These are phyloP conservation scores for Leptinotarsa peninsularis DNA, from an alignment of 2,888 invertebrate species.

Conservation along the genomic window DNA sequence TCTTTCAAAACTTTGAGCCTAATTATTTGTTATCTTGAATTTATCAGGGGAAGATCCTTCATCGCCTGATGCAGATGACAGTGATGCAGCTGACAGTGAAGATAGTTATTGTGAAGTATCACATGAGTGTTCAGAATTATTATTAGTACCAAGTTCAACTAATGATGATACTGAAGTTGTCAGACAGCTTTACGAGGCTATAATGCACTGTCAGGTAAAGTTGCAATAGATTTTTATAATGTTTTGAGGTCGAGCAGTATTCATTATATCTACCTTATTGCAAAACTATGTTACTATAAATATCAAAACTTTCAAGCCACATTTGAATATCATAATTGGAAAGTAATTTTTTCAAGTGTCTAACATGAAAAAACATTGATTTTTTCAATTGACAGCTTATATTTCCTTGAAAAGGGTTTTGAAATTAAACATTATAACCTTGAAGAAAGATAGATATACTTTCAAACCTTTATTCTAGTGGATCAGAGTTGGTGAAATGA, in stretches of 20 bases:
- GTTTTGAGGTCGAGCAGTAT: no score
- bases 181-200: constrained; percentile 78
- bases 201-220: constrained; percentile 78
- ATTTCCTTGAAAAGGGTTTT: no score
- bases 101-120: constrained; percentile 67
- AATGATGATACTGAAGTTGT: constrained; percentile 70
- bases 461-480: no score
- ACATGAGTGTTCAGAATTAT: constrained; percentile 75
- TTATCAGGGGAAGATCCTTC: constrained; percentile 40
- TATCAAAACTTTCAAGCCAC: background rate
- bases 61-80: constrained; percentile 47
- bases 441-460: no score
- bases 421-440: no score
- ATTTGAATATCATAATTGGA: background rate
- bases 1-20: background rate
- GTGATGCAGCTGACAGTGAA: constrained; percentile 55
- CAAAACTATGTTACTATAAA: no score
- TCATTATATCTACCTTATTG: no score
- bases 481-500: no score
- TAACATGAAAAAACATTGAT: no score
- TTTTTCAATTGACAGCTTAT: no score
- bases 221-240: background rate
- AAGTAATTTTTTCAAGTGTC: no score
- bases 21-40: background rate
- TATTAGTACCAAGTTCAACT: constrained; percentile 72